Conservation (phyloP, 1,140 invertebrate species). For the Drosophila orena region DNA sequence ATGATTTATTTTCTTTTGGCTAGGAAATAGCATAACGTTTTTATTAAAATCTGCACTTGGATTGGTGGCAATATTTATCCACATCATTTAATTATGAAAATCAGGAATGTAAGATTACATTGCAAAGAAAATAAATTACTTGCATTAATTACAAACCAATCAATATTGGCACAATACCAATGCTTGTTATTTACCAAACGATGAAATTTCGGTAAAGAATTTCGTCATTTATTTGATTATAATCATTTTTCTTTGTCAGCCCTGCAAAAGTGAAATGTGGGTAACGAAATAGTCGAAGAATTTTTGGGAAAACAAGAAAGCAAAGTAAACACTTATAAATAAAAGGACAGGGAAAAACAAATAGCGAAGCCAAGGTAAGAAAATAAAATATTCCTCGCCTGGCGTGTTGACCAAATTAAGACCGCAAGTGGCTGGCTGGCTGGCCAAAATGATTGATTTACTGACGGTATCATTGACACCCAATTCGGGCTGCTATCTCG, state of each 20-base stretch:
- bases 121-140: neutral
- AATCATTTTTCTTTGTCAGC: conserved; percentile 67
- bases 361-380: conserved; percentile 15
- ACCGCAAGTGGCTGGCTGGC: conserved; percentile 60
- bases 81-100: neutral
- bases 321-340: conserved; percentile 42
- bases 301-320: conserved; percentile 43
- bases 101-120: neutral
- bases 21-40: neutral
- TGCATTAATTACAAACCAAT: neutral
- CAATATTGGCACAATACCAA: neutral
- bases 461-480: conserved; percentile 71
- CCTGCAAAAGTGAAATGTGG: conserved; percentile 8
- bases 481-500: conserved; percentile 12
- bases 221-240: conserved; percentile 67
- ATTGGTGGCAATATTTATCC: neutral
- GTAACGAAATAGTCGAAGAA: conserved; percentile 38
- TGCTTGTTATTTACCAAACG: conserved; percentile 39
- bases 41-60: neutral
- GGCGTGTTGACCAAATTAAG: conserved; percentile 48
- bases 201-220: neutral
- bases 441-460: conserved; percentile 72
- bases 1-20: neutral
- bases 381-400: conserved; percentile 39
- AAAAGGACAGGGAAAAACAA: conserved; percentile 39